These are phyloP conservation scores for Sinocyclocheilus anshuiensis DNA, from an alignment of 2,113 vertebrate species.

Conservation along the genomic window DNA sequence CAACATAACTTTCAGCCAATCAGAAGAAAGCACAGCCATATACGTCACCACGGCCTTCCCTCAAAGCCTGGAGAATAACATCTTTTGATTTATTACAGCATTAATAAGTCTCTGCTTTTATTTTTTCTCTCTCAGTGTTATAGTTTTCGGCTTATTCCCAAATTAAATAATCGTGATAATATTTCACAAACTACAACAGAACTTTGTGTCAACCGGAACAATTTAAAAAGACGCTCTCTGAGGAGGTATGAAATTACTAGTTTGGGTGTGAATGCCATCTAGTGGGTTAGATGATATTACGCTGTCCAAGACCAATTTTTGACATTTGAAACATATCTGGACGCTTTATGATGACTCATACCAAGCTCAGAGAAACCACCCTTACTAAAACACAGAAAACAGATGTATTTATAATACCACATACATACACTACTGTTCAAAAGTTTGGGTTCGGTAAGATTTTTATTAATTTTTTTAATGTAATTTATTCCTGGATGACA, in stretches of 20 bases:
- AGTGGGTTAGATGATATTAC: slow-evolving; percentile 15
- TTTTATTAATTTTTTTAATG: not conserved
- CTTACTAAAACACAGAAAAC: not conserved
- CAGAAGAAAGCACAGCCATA: not conserved
- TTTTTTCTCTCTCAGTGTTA: not conserved
- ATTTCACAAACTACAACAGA: not conserved
- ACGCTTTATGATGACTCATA: not conserved
- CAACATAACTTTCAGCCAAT: slow-evolving; percentile 54
- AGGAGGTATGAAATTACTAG: not conserved
- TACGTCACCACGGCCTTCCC: not conserved
- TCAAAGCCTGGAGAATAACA: not conserved
- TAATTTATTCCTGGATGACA: not conserved
- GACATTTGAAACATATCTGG: not conserved
- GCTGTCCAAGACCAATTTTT: not conserved
- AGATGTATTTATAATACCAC: too few relatives aligned
- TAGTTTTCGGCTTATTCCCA: not conserved
- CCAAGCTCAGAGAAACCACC: not conserved
- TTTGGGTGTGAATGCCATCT: slow-evolving; percentile 46
- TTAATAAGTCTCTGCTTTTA: not conserved
- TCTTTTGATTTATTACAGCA: not conserved
- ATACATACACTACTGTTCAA: not conserved
- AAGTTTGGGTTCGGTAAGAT: not conserved
- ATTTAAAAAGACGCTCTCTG: not conserved
- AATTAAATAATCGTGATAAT: not conserved
- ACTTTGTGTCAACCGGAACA: not conserved